A percentile compares a stretch with the other conserved stretches of the same genome.
phyloP scores from a whole-genome alignment of 2,888 invertebrate genomes.

The Mesochorus sp. region DNA sequence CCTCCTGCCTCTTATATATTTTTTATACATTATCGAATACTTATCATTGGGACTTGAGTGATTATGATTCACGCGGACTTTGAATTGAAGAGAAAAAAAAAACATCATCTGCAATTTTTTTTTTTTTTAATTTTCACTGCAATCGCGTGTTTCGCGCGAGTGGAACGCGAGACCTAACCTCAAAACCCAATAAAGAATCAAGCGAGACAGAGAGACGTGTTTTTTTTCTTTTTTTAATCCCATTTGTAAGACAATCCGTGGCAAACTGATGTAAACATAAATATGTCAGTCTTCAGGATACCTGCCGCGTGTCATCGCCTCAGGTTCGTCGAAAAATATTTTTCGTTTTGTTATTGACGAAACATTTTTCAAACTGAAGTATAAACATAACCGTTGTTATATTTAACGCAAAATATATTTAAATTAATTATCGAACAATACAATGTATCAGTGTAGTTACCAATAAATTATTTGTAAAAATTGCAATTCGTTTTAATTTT shows the following conservation, averaged over 20 bases:
- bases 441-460: too few relatives aligned
- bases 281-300: slow-evolving; percentile 67
- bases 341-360: not conserved
- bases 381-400: too few relatives aligned
- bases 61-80: too few relatives aligned
- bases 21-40: too few relatives aligned
- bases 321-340: slow-evolving; percentile 47
- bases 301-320: slow-evolving; percentile 53
- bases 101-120: not conserved
- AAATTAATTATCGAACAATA: too few relatives aligned
- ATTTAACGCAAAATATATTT: too few relatives aligned
- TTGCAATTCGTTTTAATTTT: too few relatives aligned
- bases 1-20: too few relatives aligned
- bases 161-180: slow-evolving; percentile 42
- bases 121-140: too few relatives aligned
- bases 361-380: slow-evolving; percentile 1
- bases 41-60: too few relatives aligned
- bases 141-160: too few relatives aligned
- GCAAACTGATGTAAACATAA: slow-evolving; percentile 10
- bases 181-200: slow-evolving; percentile 27
- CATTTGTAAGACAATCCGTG: not conserved
- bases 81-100: not conserved
- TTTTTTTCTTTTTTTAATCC: slow-evolving; percentile 21
- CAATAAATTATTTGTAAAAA: too few relatives aligned
- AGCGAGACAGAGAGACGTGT: not conserved